A percentile compares a stretch with the other conserved stretches of the same genome.
Evolutionary conservation across 2,113 vertebrate species (phyloP).

Genomic region (Lophotis ruficrista): DNA sequence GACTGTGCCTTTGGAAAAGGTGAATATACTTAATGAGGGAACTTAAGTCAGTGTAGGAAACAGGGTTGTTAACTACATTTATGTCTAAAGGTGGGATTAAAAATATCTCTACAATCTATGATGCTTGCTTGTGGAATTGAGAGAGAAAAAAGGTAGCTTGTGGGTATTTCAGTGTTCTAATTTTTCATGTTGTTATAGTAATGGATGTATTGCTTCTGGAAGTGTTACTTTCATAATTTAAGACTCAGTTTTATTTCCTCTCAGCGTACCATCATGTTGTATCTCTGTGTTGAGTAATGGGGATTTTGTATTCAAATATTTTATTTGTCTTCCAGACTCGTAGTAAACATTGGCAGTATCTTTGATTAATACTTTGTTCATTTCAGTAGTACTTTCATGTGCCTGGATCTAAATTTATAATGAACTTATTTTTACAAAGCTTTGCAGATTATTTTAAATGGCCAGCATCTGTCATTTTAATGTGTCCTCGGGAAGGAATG

Average conservation of each 20-base stretch:
- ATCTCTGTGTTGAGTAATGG: not conserved
- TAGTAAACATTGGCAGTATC: constrained; percentile 6
- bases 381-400: constrained; percentile 20
- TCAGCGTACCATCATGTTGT: not conserved
- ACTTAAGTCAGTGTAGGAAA: not conserved
- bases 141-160: not conserved
- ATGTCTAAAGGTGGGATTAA: not conserved
- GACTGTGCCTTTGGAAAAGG: not conserved
- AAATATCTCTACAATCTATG: not conserved
- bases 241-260: constrained; percentile 6
- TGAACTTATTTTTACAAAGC: constrained; percentile 14
- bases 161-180: not conserved
- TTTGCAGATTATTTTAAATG: constrained; percentile 31
- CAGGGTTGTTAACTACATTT: not conserved
- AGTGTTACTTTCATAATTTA: not conserved
- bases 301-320: constrained; percentile 2
- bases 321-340: constrained; percentile 11
- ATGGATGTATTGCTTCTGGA: constrained; percentile 2
- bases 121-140: not conserved
- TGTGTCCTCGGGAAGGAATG: not conserved
- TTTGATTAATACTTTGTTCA: constrained; percentile 27
- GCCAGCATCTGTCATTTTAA: constrained; percentile 36
- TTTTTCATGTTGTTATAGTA: not conserved
- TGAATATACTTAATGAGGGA: not conserved
- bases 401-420: constrained; percentile 34